A percentile compares a stretch with the other conserved stretches of the same genome.
These are phyloP conservation scores for Heliopora coerulea DNA, from an alignment of 92 coral and sea anemone species.

Conservation along the genomic window DNA sequence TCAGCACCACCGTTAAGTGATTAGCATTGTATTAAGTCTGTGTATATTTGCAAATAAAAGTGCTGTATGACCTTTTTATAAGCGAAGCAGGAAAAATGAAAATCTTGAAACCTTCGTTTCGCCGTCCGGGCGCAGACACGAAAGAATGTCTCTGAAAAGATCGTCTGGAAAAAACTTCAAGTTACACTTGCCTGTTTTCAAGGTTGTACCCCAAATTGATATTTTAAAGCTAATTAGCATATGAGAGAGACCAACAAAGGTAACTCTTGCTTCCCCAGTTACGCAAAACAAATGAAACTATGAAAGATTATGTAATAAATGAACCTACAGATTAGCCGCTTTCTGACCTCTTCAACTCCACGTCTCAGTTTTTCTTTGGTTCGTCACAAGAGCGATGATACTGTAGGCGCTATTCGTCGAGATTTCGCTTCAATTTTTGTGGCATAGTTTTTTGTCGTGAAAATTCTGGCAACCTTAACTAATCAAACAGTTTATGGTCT, in stretches of 20 bases:
- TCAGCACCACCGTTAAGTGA: neutral
- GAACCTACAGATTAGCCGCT: too few relatives aligned
- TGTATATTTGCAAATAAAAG: slow-evolving; percentile 39
- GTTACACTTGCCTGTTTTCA: too few relatives aligned
- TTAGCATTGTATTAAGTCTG: slow-evolving; percentile 31
- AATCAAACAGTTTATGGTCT: slow-evolving; percentile 22
- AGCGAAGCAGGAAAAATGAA: neutral
- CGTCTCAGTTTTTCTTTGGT: too few relatives aligned
- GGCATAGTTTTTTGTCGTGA: too few relatives aligned
- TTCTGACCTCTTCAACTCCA: too few relatives aligned
- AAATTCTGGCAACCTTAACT: neutral
- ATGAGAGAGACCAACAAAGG: neutral
- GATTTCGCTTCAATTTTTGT: too few relatives aligned
- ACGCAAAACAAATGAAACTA: neutral
- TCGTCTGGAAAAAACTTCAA: slow-evolving; percentile 5
- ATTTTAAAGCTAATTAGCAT: neutral
- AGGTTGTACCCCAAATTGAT: too few relatives aligned
- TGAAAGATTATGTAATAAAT: neutral
- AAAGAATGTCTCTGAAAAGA: neutral
- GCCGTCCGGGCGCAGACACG: neutral
- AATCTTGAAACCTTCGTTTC: neutral
- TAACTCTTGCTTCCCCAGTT: neutral
- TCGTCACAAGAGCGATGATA: too few relatives aligned
- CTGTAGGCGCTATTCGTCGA: too few relatives aligned
- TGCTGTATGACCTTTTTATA: neutral